Evolutionary conservation across 1,140 invertebrate genomes (phyloP).

Genomic region (Chironomus striatipennis): DNA sequence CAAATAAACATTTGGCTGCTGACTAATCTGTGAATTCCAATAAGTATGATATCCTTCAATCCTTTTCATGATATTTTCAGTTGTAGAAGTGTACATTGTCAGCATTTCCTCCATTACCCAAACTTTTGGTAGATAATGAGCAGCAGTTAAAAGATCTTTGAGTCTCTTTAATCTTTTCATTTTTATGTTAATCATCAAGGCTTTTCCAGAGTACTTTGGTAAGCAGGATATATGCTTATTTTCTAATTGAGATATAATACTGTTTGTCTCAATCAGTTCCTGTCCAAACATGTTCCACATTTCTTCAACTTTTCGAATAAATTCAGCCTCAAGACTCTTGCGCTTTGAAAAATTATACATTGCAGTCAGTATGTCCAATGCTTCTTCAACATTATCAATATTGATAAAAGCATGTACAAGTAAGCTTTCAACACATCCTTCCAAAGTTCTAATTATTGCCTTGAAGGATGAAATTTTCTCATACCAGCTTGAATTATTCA

Average conservation of each 20-base stretch:
- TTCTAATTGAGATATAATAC: conserved; percentile 54
- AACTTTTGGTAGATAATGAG: conserved; percentile 9
- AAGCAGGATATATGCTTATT: conserved; percentile 52
- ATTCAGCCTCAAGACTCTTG: conserved; percentile 51
- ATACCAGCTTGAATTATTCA: conserved; percentile 43
- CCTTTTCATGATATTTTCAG: neutral
- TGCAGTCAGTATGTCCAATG: conserved; percentile 56
- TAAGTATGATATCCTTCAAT: conserved; percentile 35
- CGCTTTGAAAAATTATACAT: conserved; percentile 60
- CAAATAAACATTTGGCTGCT: conserved; percentile 34
- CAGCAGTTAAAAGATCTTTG: neutral
- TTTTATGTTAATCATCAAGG: conserved; percentile 52
- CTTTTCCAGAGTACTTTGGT: conserved; percentile 61
- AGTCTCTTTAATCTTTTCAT: conserved; percentile 32
- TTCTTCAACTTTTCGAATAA: conserved; percentile 52
- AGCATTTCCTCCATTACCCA: neutral
- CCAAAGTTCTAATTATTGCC: conserved; percentile 55
- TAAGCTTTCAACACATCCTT: conserved; percentile 61
- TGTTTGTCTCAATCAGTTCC: conserved; percentile 66
- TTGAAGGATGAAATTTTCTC: conserved; percentile 31
- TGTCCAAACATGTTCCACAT: conserved; percentile 65
- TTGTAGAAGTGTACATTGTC: neutral
- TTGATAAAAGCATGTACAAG: conserved; percentile 55
- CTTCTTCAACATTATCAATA: conserved; percentile 62
- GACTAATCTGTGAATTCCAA: conserved; percentile 46